phyloP scores from a whole-genome alignment of 2,888 invertebrate genomes.

The Trichacis sp. region DNA sequence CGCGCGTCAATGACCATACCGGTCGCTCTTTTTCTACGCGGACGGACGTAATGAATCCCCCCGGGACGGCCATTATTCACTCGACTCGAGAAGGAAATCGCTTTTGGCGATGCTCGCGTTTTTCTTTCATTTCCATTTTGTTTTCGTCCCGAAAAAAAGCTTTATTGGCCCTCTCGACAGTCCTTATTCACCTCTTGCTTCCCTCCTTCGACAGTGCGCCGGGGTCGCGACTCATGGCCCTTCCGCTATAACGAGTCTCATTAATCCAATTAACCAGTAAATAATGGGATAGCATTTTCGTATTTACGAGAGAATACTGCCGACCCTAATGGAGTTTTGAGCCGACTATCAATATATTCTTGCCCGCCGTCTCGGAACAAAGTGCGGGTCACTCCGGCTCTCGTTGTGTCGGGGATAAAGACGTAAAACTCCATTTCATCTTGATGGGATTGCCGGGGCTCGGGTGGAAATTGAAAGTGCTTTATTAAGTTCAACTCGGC shows the following conservation, averaged over 20 bases:
- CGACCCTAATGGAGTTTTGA: conserved; percentile 69
- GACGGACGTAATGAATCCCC: neutral
- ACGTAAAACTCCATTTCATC: conserved; percentile 21
- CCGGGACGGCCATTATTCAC: neutral
- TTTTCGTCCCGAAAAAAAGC: too few species aligned
- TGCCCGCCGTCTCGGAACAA: conserved; percentile 56
- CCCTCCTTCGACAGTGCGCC: conserved; percentile 34
- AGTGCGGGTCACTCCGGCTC: conserved; percentile 67
- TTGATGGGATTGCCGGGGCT: neutral
- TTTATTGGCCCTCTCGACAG: too few species aligned
- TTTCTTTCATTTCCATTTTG: neutral
- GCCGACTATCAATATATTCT: conserved; percentile 69
- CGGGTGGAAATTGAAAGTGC: too few species aligned
- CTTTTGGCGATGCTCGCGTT: neutral
- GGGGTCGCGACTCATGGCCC: conserved; percentile 54
- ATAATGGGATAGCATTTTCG: conserved; percentile 69
- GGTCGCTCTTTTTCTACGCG: conserved; percentile 26
- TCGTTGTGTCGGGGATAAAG: conserved; percentile 26
- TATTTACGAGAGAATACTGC: conserved; percentile 68
- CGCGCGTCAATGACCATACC: conserved; percentile 43
- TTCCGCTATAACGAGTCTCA: conserved; percentile 68
- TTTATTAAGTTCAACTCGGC: too few species aligned
- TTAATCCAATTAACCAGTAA: conserved; percentile 70
- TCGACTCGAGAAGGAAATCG: neutral
- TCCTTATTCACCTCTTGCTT: conserved; percentile 33